phyloP scores from a whole-genome alignment of 2,797 vertebrate species.

The Melanotaenia pygmaea region DNA sequence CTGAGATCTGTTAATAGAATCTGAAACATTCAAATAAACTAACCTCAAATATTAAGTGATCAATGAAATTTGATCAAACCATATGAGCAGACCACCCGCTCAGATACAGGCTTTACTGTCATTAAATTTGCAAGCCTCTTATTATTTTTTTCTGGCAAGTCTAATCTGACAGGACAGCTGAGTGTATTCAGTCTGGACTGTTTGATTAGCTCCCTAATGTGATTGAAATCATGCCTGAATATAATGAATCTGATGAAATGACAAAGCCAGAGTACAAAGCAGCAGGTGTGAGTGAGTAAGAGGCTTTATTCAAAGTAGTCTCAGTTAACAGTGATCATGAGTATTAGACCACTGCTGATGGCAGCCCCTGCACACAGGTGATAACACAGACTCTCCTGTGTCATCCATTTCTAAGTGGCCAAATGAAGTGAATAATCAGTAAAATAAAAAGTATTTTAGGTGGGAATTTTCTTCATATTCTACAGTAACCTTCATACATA shows the following conservation, averaged over 20 bases:
- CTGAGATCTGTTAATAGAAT: too few relatives aligned
- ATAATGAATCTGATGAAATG: constrained; percentile 35
- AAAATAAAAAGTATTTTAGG: not conserved
- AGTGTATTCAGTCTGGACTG: constrained; percentile 10
- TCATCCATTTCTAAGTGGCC: constrained; percentile 3
- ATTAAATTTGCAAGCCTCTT: constrained; percentile 4
- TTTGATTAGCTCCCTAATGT: constrained; percentile 11
- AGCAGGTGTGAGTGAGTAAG: constrained; percentile 46
- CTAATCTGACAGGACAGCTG: not conserved
- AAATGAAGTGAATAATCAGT: constrained; percentile 7
- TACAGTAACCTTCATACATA: constrained; percentile 5
- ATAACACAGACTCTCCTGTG: not conserved
- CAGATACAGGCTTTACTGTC: not conserved
- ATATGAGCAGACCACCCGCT: not conserved
- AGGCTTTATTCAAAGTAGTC: constrained; percentile 29
- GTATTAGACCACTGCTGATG: not conserved
- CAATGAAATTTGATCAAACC: not conserved
- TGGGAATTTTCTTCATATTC: constrained; percentile 8
- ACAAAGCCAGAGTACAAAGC: constrained; percentile 48
- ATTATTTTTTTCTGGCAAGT: not conserved
- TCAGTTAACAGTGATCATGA: constrained; percentile 15
- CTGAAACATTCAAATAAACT: too few relatives aligned
- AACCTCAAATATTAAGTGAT: not conserved
- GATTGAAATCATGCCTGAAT: constrained; percentile 29
- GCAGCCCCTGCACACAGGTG: not conserved